A percentile compares a stretch with the other conserved stretches of the same genome.
phyloP scores from a whole-genome alignment of 2,888 invertebrate genomes.

The Phortica magna region DNA sequence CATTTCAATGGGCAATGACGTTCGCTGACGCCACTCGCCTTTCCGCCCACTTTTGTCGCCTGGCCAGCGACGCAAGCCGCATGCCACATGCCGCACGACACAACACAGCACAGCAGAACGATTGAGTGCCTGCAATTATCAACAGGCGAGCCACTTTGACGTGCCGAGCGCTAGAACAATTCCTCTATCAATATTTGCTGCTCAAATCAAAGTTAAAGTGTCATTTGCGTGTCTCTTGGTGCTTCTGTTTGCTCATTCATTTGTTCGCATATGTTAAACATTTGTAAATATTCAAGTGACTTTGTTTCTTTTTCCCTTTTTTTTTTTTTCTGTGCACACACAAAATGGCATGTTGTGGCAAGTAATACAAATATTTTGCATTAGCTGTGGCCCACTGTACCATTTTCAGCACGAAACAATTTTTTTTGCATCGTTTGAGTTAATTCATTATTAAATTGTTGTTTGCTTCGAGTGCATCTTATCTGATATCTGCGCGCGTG shows the following conservation, averaged over 20 bases:
- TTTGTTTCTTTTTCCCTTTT: not conserved
- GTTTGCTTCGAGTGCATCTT: not conserved
- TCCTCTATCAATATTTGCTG: conserved; percentile 20
- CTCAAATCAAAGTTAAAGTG: conserved; percentile 46
- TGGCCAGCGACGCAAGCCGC: too few relatives aligned
- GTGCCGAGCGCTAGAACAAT: not conserved
- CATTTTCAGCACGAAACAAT: not conserved
- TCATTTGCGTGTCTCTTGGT: conserved; percentile 62
- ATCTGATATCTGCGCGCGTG: not conserved
- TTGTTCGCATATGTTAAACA: conserved; percentile 57
- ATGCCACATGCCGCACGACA: too few relatives aligned
- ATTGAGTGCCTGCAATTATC: conserved; percentile 30
- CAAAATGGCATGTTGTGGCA: not conserved
- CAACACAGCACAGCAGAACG: too few relatives aligned
- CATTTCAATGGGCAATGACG: not conserved
- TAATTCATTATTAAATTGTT: not conserved
- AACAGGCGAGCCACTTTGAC: conserved; percentile 3
- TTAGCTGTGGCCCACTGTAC: conserved; percentile 8
- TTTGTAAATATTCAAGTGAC: conserved; percentile 61
- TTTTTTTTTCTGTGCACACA: not conserved
- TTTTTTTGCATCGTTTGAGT: not conserved
- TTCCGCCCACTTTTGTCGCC: conserved; percentile 46
- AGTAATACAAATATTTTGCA: conserved; percentile 22
- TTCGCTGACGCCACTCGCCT: conserved; percentile 14
- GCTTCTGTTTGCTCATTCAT: conserved; percentile 47